Evolutionary conservation across 2,797 vertebrate genomes (phyloP), one percentile per base, ranked within the genome.

Genomic region (Pelodytes ibericus): DNA sequence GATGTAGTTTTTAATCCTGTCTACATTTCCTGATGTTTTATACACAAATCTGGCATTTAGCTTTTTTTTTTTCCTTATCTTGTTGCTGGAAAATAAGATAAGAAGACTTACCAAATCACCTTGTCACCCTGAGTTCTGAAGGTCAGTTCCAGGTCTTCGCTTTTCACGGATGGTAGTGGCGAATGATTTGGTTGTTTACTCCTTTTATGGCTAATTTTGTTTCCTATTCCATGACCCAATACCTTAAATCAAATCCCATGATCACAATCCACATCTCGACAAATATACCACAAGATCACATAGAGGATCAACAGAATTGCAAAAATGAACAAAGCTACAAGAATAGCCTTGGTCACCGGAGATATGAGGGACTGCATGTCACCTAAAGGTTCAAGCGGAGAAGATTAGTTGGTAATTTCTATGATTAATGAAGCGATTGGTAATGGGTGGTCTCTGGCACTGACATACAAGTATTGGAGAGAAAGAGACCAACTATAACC

Each of bases 221-320:
- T 33, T 30, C 76, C 81, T 79, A 85, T 81, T 62, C 84, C 84
- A 73, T 69, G 66, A 81, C 76, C 81, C 83, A 80, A 83, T 84
- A 81, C 82, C 82, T 81, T 83, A 79, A 64, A 81, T 98, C 93
- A 98, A 83, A 98, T 94, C 71, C 96, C 96, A 91, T 98, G 97
- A 83, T 98, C 97, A 85, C 95, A 98, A 89, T 99, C 97, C 87
- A 97, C 96, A 89, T 98, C 97, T 79, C 97, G 93, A 91, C 97
- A 99, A 86, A 99, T 99, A 92, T 99, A 99, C 97, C 97, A 99
- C 18, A 99, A 93, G 82, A 99, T 98, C 88, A 98, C 96, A 87
- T 98, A 99, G 60, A 99, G 95, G 87, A 99, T 99, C 83, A 99
- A 93, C 71, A 99, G 93, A 86, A 99, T 98, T 86, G 96, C 96